Base-by-base conservation (phyloP, 2,888 invertebrate genomes). In the Macropis europaea region DNA sequence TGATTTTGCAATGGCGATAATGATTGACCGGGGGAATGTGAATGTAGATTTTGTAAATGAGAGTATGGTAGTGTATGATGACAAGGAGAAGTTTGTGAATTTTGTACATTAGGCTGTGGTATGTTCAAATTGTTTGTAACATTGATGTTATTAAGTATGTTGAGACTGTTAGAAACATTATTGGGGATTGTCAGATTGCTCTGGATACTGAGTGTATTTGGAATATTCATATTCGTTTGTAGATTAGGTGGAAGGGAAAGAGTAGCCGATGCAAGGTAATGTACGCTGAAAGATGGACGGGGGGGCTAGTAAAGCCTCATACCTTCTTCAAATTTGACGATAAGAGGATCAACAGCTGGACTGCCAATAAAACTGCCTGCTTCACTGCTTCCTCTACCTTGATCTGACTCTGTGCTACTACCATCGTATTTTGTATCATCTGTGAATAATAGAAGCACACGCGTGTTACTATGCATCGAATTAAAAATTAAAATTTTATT, bases 271-370 rank as follows among this genome's bases (percentile, higher is more conserved):
- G 89, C 87, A 86, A 89, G 88, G 86, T 90, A 90, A 86, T 89
- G 90, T 84, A 89, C 86, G 86, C 89, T 89, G 87, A 87, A 89
- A 85, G 89, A 87, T 86, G 88, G 87, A 84, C 89, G 88, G 87
- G 89, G 89, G 90, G 89, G 89, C 90, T 93, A 93, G 92, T 94
- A 94, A 90, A 94, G 93, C 89, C 94, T 93, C 94, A 94, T 94
- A 94, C 95, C 95, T 94, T 95, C 95, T 92, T 95, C 95, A 90
- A 95, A 94, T 92, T 93, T 94, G 88, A 95, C 94, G 86, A 95
- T 95, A 84, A 95, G 92, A 38, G 94, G 93, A 88, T 94, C 94
- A 76, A 94, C 94, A 50, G 93, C 93, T 77, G 90, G 89, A 79
- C 87, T 90, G 69, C 87, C 87, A 69, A 88, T 89, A 84, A 89